Evolutionary conservation across 37 sponge, comb jelly and placozoan genomes (phyloP).

Genomic region (Geodia barretti): DNA sequence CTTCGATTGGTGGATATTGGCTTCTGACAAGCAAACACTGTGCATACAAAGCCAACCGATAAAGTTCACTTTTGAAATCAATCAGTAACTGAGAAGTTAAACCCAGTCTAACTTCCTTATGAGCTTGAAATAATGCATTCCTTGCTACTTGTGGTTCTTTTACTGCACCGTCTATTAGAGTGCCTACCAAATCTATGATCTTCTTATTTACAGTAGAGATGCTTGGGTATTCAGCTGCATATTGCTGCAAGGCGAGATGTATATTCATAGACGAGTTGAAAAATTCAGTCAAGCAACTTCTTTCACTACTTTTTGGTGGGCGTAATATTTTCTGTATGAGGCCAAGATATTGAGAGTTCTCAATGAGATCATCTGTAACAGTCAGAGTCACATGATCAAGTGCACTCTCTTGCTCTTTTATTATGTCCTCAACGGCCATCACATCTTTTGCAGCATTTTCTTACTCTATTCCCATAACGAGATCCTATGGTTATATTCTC

Average conservation of each 20-base stretch:
- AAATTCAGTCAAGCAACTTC: too few relatives aligned
- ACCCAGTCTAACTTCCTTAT: neutral
- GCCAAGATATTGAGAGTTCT: too few relatives aligned
- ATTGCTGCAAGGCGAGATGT: too few relatives aligned
- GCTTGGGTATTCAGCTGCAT: too few relatives aligned
- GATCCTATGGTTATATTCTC: neutral
- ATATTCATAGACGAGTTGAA: too few relatives aligned
- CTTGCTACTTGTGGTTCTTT: too few relatives aligned
- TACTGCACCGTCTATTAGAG: neutral
- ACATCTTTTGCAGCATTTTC: conserved; percentile 8
- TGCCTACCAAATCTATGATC: neutral
- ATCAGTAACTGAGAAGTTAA: conserved; percentile 22
- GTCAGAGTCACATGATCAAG: neutral
- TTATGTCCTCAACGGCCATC: neutral
- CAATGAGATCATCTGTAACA: too few relatives aligned
- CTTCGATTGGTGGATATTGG: neutral
- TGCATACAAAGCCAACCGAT: neutral
- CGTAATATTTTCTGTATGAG: neutral
- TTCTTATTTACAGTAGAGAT: neutral
- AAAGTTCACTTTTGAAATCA: conserved; percentile 31
- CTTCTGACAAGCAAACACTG: conserved; percentile 2
- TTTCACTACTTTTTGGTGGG: too few relatives aligned
- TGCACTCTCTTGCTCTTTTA: neutral
- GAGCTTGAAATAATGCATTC: neutral
- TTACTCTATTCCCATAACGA: conserved; percentile 41